Base-by-base conservation (phyloP, 2,888 invertebrate genomes). In the Archips crataeganus region DNA sequence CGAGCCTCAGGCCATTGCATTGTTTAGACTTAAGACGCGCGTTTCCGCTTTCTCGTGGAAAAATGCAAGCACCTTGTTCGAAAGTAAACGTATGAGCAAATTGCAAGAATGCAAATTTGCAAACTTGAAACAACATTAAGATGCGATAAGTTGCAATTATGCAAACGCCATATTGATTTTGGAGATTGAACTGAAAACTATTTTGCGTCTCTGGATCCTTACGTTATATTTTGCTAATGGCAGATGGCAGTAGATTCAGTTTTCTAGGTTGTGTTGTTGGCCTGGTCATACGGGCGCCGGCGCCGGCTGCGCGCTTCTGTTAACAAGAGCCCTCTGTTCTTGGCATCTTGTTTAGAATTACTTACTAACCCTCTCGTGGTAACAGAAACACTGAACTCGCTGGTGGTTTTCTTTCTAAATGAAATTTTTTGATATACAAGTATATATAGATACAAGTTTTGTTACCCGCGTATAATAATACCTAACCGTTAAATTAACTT, bases 1-100 rank as follows among this genome's bases (percentile, higher is more conserved):
- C 91, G 88, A 88, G 87, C 85, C 85, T 82, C 82, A 81, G 81
- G 87, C 87, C 87, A 92, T 92, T 94, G 94, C 74, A 74, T 74
- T 94, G 86, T 85, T 87, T 87, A 91, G 89, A 90, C 89, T 85
- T 87, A 87, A 91, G 89, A 90, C 89, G 88, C 90, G 90, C 87
- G 90, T 93, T 94, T 94, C 93, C 93, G 94, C 94, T 94, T 94
- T 94, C 93, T 88, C 93, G 92, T 89, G 92, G 89, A 94, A 93
- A 93, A 93, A 93, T 92, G 92, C 90, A 90, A 85, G 88, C 92
- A 85, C 87, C 86, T 87, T 84, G 85, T 89, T 92, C 91, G 92
- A 93, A 93, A 93, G 92, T 88, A 90, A 88, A 88, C 86, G 83
- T 63, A 80, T 79, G 78, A 77, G 77, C 77, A 77, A 79, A 81